Evolutionary conservation across 2,113 vertebrate genomes (phyloP).

Genomic region (Nesospiza acunhae): DNA sequence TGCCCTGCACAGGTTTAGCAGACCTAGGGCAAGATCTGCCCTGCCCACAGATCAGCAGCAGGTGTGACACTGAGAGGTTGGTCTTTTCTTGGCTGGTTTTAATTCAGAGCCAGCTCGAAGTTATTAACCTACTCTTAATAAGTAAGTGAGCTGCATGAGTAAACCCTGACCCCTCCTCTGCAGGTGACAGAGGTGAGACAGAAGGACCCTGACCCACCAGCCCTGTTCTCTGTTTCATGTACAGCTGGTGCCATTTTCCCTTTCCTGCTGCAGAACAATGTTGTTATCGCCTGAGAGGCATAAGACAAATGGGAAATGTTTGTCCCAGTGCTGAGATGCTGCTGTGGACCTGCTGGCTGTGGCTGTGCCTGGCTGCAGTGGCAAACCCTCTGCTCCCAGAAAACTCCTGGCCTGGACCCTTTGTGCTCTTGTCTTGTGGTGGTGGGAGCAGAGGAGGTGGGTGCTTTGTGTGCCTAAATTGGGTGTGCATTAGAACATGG

Average conservation of each 20-base stretch:
- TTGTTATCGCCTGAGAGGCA: background rate
- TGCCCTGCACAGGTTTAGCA: background rate
- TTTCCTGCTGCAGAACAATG: background rate
- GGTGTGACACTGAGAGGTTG: fast-evolving
- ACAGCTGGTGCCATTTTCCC: background rate
- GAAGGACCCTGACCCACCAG: fast-evolving
- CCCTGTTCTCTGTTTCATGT: background rate
- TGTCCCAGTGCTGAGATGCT: background rate
- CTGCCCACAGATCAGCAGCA: background rate
- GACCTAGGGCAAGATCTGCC: background rate
- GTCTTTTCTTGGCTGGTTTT: background rate
- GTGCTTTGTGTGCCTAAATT: background rate
- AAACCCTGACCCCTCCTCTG: background rate
- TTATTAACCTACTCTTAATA: background rate
- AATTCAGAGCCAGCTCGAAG: background rate
- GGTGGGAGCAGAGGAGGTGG: background rate
- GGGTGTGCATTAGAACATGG: fast-evolving
- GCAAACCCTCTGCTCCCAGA: background rate
- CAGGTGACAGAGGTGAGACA: background rate
- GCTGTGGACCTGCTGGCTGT: background rate
- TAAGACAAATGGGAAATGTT: background rate
- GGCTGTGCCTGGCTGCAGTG: background rate
- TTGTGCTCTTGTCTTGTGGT: background rate
- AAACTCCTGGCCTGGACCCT: background rate
- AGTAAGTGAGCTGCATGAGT: background rate